Base-by-base conservation (phyloP, 2,888 invertebrate species). In the Drosophila mayaguana region DNA sequence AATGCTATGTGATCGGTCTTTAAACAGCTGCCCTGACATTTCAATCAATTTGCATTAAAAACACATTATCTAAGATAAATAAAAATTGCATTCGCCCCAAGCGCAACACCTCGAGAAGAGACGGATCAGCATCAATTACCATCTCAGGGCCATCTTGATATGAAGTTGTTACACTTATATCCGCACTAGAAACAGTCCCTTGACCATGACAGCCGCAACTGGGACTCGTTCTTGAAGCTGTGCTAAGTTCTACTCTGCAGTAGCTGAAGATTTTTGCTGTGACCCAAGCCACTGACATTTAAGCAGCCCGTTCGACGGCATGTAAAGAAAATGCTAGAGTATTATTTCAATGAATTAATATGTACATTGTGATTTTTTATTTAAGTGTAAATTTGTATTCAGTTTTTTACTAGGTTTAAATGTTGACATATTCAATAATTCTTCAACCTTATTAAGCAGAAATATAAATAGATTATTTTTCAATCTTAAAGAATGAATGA, bases 221-320 rank as follows among this genome's bases (percentile, higher is more conserved):
- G 9, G 12, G 59, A 56, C 45, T 54, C 53, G 25, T 40, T 20
- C 42, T 56, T 11, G 42, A 40, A n/a, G 36, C n/a, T 42, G 3
- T 22, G n/a, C 25, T 12, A 38, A 51, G 40, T 40, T 22, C 6
- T 18, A 50, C 18, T 43, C 28, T 50, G 53, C 73, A 72, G 64
- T 72, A 73, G 78, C 76, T 64, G 64, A 53, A 77, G 55, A 68
- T 77, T 77, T 72, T 73, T 72, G 61, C 73, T 60, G 67, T 83
- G 83, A 72, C 78, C 83, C 69, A 78, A 88, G 74, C 86, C 77
- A 81, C 75, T 88, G 88, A 85, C 84, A 85, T 85, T 85, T 85
- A 88, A 68, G 40, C 80, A 83, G 85, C 86, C 86, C 75, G 86
- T 83, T 83, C 72, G 70, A 64, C 65, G 12, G 65, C 65, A 64